Evolutionary conservation across 2,888 invertebrate species (phyloP), one percentile per base, ranked within the genome.

Genomic region (Meandrusa payeni): DNA sequence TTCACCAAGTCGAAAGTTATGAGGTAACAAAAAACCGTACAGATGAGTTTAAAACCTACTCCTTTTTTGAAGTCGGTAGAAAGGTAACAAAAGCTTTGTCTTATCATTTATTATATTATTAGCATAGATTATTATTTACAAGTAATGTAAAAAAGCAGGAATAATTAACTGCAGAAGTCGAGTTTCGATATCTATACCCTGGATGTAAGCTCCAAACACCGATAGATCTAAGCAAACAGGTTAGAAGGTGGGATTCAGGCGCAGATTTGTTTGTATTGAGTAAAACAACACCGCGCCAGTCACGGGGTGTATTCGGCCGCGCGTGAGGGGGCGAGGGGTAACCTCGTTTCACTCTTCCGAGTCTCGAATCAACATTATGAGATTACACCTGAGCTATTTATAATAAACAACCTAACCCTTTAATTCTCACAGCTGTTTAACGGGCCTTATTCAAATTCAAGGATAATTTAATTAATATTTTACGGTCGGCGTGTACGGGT

Each of bases 251-350:
- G 19, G n/a, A n/a, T 23, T 12, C 7, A 23, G 15, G 4, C 24
- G 26, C 19, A 19, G 12, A 33, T 41, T 41, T 19, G 26, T 41
- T 33, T 33, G 26, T 33, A 32, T 40, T 40, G 41, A 26, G 26
- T 32, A 19, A 19, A 24, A 24, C 32, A 32, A 32, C 32, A 17
- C 13, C 20, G 15, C 22, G 19, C 15, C 15, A 13, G 17, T 11
- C 17, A 17, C 13, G 22, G 6, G 6, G 27, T 12, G n/a, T 7
- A 26, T 27, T 17, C 20, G 5, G 24, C 9, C 5, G 12, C 27
- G 27, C 5, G 13, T 15, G 12, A 11, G 27, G 13, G 13, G n/a
- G 2, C 3, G n/a, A 13, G n/a, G 13, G 27, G 27, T 27, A 13
- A 13, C 27, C 27, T 2, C n/a, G 13, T 27, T 27, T 13, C 27